Percentiles rank a stretch among this genome's conserved stretches.
phyloP scores from a whole-genome alignment of 2,797 vertebrate genomes.

The Bradypodion ventrale region DNA sequence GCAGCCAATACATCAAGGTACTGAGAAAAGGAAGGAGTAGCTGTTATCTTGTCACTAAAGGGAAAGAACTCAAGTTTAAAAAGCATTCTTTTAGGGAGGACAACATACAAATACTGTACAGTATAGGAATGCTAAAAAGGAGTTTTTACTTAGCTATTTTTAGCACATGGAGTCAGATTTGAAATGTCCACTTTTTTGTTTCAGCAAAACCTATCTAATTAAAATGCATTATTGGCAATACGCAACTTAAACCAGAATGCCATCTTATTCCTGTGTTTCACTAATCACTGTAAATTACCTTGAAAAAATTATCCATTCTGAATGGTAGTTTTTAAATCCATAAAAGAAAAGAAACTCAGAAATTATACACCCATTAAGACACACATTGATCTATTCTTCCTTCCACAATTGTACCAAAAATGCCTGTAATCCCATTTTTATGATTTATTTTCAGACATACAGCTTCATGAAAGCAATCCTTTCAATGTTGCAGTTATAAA shows the following conservation, averaged over 20 bases:
- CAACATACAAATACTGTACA: no score
- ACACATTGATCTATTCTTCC: background rate
- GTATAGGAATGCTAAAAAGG: background rate
- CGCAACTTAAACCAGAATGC: background rate
- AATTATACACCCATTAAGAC: background rate
- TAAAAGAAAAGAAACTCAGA: background rate
- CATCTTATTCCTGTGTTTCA: background rate
- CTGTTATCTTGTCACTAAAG: slow-evolving; percentile 31
- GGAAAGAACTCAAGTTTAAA: slow-evolving; percentile 37
- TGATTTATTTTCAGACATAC: background rate
- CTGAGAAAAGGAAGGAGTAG: slow-evolving; percentile 55
- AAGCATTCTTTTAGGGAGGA: background rate
- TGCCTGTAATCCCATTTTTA: background rate
- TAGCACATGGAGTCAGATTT: background rate
- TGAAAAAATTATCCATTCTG: background rate
- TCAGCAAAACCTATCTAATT: background rate
- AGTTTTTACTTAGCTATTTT: background rate
- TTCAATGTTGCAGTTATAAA: background rate
- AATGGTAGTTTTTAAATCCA: background rate
- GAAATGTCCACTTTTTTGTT: background rate
- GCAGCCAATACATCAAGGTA: slow-evolving; percentile 65
- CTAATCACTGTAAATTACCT: background rate
- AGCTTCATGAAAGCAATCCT: background rate
- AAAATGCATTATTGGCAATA: background rate
- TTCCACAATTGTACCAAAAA: background rate